Evolutionary conservation across 2,113 vertebrate genomes (phyloP).

Genomic region (Thymallus thymallus): DNA sequence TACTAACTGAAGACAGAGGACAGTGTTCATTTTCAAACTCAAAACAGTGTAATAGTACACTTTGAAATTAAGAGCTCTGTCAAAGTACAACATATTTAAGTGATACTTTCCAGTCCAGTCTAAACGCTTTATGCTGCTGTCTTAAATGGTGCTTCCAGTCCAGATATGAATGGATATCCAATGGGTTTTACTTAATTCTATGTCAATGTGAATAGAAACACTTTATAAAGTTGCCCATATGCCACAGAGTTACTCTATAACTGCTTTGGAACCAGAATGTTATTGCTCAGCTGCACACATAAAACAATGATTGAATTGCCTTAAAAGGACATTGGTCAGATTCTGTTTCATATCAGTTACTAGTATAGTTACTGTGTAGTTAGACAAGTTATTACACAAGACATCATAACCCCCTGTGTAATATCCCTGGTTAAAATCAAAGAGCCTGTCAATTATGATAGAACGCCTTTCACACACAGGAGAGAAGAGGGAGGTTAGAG

Average conservation of each 20-base stretch:
- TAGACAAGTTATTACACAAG: slow-evolving; percentile 21
- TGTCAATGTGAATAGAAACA: slow-evolving; percentile 9
- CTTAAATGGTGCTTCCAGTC: slow-evolving; percentile 8
- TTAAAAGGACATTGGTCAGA: too few relatives aligned
- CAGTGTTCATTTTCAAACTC: slow-evolving; percentile 36
- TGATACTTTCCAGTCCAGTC: slow-evolving; percentile 55
- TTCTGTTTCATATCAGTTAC: background rate
- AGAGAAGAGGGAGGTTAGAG: background rate
- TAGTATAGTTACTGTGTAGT: slow-evolving; percentile 40
- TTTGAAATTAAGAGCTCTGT: slow-evolving; percentile 57
- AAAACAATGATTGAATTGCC: background rate
- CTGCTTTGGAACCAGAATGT: slow-evolving; percentile 35
- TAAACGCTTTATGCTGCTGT: too few relatives aligned
- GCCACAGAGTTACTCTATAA: slow-evolving; percentile 11
- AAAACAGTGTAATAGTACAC: slow-evolving; percentile 38
- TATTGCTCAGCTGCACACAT: background rate
- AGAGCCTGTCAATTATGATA: background rate
- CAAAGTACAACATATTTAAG: slow-evolving; percentile 48
- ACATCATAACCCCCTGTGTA: slow-evolving; percentile 23
- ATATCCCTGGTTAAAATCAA: background rate
- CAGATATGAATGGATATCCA: too few relatives aligned
- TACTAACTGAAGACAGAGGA: slow-evolving; percentile 48
- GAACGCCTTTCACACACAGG: background rate
- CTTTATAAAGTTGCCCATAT: slow-evolving; percentile 39
- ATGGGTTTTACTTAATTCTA: slow-evolving; percentile 27